phyloP scores from a whole-genome alignment of 2,797 vertebrate genomes.

The Sebastes reedi region DNA sequence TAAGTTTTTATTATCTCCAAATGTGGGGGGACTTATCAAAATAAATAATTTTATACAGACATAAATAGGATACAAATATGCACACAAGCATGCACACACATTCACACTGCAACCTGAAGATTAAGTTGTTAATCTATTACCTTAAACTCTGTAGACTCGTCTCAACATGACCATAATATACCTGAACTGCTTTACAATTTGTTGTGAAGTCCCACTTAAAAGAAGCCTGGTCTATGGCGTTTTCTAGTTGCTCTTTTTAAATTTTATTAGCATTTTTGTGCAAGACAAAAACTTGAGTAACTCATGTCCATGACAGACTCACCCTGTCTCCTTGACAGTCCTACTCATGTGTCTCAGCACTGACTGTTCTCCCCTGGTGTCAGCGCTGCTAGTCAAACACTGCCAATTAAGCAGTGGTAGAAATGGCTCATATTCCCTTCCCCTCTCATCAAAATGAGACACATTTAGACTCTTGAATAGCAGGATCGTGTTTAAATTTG shows the following conservation, averaged over 20 bases:
- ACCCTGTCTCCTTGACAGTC: constrained; percentile 10
- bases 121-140: neutral
- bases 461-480: constrained; percentile 30
- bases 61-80: neutral
- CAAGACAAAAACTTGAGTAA: constrained; percentile 10
- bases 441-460: constrained; percentile 38
- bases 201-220: neutral
- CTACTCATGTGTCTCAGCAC: constrained; percentile 32
- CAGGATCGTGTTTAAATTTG: constrained; percentile 40
- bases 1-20: neutral
- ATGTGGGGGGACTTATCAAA: neutral
- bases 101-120: neutral
- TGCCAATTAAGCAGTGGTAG: constrained; percentile 53
- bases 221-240: neutral
- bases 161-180: neutral
- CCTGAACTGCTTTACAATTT: neutral
- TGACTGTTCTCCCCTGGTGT: constrained; percentile 43
- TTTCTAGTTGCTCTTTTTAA: neutral
- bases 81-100: neutral
- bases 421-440: constrained; percentile 43
- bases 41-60: neutral
- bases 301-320: constrained; percentile 12
- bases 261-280: constrained; percentile 3
- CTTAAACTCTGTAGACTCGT: neutral
- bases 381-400: constrained; percentile 43